These are phyloP conservation scores for Colossoma macropomum DNA, from an alignment of 2,113 vertebrate species.

Conservation along the genomic window DNA sequence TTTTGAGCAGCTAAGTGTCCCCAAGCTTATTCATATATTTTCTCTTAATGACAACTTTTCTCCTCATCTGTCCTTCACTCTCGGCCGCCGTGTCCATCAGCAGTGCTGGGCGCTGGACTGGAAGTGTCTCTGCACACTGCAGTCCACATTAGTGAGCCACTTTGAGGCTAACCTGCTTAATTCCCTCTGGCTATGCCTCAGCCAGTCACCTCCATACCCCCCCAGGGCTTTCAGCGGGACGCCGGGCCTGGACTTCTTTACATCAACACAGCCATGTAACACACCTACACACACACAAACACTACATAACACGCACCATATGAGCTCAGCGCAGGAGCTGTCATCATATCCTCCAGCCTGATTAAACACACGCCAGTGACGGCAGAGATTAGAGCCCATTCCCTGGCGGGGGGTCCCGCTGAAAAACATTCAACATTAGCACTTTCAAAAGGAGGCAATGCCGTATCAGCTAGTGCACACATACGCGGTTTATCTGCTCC, in stretches of 20 bases:
- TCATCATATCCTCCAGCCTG: conserved; percentile 39
- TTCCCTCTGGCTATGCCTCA: conserved; percentile 44
- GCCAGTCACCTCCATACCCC: conserved; percentile 30
- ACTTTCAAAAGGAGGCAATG: conserved; percentile 30
- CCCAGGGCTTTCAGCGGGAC: neutral
- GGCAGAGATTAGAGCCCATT: conserved; percentile 30
- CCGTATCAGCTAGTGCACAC: conserved; percentile 9
- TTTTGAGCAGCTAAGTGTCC: too few relatives aligned
- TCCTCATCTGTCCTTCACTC: conserved; percentile 27
- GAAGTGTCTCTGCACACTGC: conserved; percentile 64
- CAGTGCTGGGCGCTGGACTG: neutral
- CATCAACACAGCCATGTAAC: conserved; percentile 33
- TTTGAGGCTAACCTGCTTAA: conserved; percentile 48
- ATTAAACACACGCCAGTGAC: conserved; percentile 50
- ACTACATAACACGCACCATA: conserved; percentile 44
- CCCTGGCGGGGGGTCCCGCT: conserved; percentile 45
- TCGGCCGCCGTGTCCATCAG: conserved; percentile 44
- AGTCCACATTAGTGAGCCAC: conserved; percentile 62
- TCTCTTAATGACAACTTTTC: neutral
- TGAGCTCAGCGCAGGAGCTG: conserved; percentile 49
- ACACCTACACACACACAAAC: conserved; percentile 35
- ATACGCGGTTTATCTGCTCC: neutral
- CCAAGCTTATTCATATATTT: too few relatives aligned
- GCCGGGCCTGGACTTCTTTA: conserved; percentile 28
- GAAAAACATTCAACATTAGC: conserved; percentile 21